Evolutionary conservation across 2,797 vertebrate genomes (phyloP), one percentile per base, ranked within the genome.

Genomic region (Arrhamphus sclerolepis): DNA sequence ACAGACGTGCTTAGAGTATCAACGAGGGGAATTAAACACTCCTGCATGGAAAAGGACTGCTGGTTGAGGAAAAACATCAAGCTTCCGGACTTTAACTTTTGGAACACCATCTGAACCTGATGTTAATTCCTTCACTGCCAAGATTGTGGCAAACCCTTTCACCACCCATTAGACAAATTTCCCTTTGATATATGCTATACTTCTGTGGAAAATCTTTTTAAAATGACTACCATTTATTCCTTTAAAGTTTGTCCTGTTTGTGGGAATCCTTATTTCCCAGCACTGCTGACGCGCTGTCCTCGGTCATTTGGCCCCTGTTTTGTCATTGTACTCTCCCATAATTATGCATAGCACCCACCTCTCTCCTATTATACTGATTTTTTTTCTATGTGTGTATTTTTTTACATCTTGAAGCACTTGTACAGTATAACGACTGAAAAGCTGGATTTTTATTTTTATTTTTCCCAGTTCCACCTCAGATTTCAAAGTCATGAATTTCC

Each of bases 71-170:
- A 89, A 87, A 91, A 88, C 80, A 85, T 54, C 43, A 29, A 46
- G 55, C 83, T 90, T 91, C 84, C 86, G 89, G 83, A 69, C 68
- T 75, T 68, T 53, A 28, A 76, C 49, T 71, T 82, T 75, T 78
- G 81, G 75, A 84, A 53, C 71, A 64, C 71, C 75, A 70, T 75
- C 56, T 77, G 70, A 87, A 81, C 65, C 80, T 89, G 78, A 87
- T 87, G 77, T 84, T 65, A 89, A 85, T 84, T 86, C 76, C 77
- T 84, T 82, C 46, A 64, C 70, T 46, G 64, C 62, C 70, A 85
- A 73, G 83, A 72, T 59, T 70, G 65, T 74, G 55, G 68, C 11
- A 13, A 24, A 60, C 22, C 9, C 52, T 61, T 59, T 70, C 46
- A 65, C 47, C 60, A 71, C 62, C 43, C 41, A 19, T 75, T 76